Base-by-base conservation (phyloP, 1,140 invertebrate species). In the Tetraneura akinire region DNA sequence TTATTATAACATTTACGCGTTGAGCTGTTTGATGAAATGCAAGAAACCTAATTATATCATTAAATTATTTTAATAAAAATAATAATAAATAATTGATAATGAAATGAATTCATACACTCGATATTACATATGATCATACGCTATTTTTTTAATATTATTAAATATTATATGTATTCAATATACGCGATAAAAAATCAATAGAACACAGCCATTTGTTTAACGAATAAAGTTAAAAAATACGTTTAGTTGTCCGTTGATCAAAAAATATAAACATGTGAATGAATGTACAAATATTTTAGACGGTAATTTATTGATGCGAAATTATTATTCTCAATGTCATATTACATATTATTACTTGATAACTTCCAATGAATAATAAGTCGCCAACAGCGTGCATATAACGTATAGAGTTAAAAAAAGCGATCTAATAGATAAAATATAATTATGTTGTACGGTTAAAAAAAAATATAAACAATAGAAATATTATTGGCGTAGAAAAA, bases 191-290 rank as follows among this genome's bases (percentile, higher is more conserved):
- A 45, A 49, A 37, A 45, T 45, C 8, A 74, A 37, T 74, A 21
- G 16, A 55, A 74, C 71, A 74, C 71, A 74, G 71, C 71, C 71
- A 37, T 74, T 37, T 74, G 49, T 74, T 74, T 74, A 55, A n/a
- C n/a, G n/a, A n/a, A 29, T 74, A 74, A 55, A 32, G 37, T 66
- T 51, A 32, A 53, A 47, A 45, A 68, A 68, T 68, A 47, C 5
- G 21, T 45, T 16, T 14, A 68, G 21, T 10, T 16, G 64, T 68
- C 0, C 11, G 18, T 64, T 18, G 13, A 14, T 45, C 11, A 47
- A 68, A 68, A 66, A 45, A 68, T 68, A 68, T 47, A 23, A 47
- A 68, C 64, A 23, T n/a, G n/a, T n/a, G n/a, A n/a, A 47, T 32
- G 18, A 2, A 62, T 68, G 37, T 42, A 23, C 13, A 64, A 64